These are phyloP conservation scores for Bactericera cockerelli DNA, from an alignment of 1,140 invertebrate species.

Conservation along the genomic window DNA sequence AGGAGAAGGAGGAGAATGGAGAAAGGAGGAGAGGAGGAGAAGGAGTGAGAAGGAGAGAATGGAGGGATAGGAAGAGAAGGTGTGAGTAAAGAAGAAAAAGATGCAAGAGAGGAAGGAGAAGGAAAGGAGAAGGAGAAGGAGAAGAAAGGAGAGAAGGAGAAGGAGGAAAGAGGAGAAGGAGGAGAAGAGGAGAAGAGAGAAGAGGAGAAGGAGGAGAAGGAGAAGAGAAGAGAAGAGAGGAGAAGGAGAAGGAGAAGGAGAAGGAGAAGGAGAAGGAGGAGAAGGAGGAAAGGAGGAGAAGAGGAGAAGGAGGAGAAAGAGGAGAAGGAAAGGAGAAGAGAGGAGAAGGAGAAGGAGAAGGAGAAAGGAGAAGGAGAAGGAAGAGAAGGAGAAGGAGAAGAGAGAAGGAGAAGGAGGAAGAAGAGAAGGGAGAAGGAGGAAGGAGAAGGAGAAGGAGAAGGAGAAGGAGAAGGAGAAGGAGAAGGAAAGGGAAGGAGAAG, in stretches of 20 bases:
- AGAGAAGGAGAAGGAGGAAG: background rate
- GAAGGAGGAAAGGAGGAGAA: background rate
- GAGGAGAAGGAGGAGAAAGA: background rate
- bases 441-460: background rate
- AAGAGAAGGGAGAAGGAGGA: background rate
- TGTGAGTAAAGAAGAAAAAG: too few species aligned
- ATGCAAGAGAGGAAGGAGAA: too few species aligned
- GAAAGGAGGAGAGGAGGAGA: too few species aligned
- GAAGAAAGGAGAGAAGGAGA: background rate
- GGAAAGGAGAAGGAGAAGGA: background rate
- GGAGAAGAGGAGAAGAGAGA: background rate
- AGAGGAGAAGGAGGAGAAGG: background rate
- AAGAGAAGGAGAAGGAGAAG: slow-evolving; percentile 3
- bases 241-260: background rate
- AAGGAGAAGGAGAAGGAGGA: background rate
- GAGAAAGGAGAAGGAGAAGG: slow-evolving; percentile 9
- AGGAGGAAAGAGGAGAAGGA: background rate
- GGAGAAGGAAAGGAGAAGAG: background rate
- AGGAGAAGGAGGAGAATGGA: too few species aligned
- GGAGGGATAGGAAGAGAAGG: slow-evolving; percentile 6
- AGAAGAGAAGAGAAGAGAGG: background rate
- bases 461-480: background rate
- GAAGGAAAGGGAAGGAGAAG: background rate
- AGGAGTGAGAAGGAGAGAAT: too few species aligned
- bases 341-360: slow-evolving; percentile 3